Evolutionary conservation across 2,888 invertebrate species (phyloP).

Genomic region (Agrochola litura): DNA sequence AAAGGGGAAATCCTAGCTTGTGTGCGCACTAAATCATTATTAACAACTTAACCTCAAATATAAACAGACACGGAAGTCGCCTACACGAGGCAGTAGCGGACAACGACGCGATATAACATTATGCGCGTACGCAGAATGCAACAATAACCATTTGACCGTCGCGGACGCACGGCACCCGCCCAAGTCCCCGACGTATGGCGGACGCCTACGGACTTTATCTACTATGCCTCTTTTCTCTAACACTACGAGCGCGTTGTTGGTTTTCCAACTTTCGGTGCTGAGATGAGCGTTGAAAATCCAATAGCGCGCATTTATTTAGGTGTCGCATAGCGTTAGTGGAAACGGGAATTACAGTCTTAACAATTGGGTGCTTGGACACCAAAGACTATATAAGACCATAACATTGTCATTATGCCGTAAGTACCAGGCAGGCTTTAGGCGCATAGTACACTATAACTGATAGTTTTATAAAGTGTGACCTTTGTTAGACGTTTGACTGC

Average conservation of each 20-base stretch:
- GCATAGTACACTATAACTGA: not conserved
- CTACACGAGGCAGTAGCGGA: constrained; percentile 32
- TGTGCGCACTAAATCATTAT: constrained; percentile 25
- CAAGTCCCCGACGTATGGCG: not conserved
- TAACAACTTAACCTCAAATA: constrained; percentile 28
- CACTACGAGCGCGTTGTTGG: not conserved
- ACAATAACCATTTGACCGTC: constrained; percentile 55
- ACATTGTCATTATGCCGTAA: constrained; percentile 20
- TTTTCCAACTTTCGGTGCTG: not conserved
- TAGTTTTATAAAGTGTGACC: constrained; percentile 9
- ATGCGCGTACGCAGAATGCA: constrained; percentile 54
- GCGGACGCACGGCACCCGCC: constrained; percentile 19
- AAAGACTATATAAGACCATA: constrained; percentile 32
- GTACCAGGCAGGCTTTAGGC: not conserved
- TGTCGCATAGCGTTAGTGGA: not conserved
- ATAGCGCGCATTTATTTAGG: not conserved
- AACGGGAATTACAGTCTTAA: constrained; percentile 13
- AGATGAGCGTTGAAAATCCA: not conserved
- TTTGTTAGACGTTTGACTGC: not conserved
- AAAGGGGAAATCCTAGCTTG: not conserved
- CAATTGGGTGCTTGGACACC: constrained; percentile 39
- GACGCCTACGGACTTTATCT: constrained; percentile 32
- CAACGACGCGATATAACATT: constrained; percentile 31
- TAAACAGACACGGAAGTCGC: constrained; percentile 52
- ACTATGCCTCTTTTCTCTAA: not conserved